A percentile compares a stretch with the other conserved stretches of the same genome.
phyloP scores from a whole-genome alignment of 2,797 vertebrate genomes.

The Heliangelus exortis region DNA sequence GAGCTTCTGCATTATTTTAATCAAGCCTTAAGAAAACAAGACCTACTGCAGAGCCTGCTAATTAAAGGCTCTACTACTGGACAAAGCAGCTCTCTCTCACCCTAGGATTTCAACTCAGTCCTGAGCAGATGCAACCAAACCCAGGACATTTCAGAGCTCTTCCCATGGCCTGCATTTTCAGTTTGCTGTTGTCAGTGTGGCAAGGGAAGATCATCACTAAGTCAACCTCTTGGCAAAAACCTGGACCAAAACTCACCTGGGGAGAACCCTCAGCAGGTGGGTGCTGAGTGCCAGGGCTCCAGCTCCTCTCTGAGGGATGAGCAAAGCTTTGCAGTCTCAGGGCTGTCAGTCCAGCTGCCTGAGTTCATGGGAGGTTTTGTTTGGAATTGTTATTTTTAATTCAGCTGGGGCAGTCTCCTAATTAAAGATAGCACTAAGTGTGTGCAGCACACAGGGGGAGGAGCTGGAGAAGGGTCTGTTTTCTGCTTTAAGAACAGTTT shows the following conservation, averaged over 20 bases:
- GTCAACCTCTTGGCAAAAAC: neutral
- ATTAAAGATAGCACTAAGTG: neutral
- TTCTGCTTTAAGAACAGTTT: neutral
- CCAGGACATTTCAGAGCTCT: neutral
- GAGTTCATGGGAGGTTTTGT: neutral
- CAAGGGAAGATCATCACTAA: no score
- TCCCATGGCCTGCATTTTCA: rapidly evolving
- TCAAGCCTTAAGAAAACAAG: neutral
- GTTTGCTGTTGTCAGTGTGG: neutral
- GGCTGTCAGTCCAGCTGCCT: neutral
- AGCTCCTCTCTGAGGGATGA: neutral
- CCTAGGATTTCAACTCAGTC: neutral
- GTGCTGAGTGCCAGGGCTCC: neutral
- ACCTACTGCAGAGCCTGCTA: neutral
- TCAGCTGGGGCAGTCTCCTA: neutral
- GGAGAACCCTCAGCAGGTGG: neutral
- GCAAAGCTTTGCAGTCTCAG: neutral
- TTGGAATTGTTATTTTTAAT: slow-evolving; percentile 25
- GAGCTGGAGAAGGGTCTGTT: neutral
- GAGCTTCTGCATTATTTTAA: neutral
- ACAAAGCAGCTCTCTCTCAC: neutral
- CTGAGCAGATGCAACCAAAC: neutral
- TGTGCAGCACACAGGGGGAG: neutral
- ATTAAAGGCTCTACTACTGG: neutral
- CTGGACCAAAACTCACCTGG: rapidly evolving